Conservation (phyloP, 2,113 vertebrate genomes). For the Colistium nudipinnis region DNA sequence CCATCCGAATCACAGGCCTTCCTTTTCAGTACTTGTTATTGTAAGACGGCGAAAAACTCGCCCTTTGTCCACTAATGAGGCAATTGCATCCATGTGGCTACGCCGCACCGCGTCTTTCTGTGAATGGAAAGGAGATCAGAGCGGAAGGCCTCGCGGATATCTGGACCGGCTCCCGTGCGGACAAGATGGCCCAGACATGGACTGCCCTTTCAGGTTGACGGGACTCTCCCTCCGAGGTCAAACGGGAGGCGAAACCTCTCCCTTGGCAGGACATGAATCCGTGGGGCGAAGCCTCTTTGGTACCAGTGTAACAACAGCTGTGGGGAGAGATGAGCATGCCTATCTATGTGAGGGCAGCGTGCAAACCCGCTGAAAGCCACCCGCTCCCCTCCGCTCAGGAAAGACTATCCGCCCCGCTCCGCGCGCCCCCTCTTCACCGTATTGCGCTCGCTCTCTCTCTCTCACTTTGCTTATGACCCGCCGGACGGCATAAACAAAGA, state of each 20-base stretch:
- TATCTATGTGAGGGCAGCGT: slow-evolving; percentile 63
- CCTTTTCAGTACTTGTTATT: slow-evolving; percentile 5
- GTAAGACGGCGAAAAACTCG: slow-evolving; percentile 23
- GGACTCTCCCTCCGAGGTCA: slow-evolving; percentile 72
- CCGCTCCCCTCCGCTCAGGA: too few relatives aligned
- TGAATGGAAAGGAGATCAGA: slow-evolving; percentile 64
- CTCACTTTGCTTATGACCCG: slow-evolving; percentile 67
- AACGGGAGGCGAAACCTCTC: slow-evolving; percentile 70
- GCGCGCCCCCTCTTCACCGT: slow-evolving; percentile 26
- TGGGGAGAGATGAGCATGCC: slow-evolving; percentile 61
- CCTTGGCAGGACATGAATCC: slow-evolving; percentile 81
- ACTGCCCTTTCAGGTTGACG: slow-evolving; percentile 46
- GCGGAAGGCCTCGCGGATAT: slow-evolving; percentile 57
- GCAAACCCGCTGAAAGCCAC: slow-evolving; percentile 70
- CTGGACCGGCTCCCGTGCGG: slow-evolving; percentile 49
- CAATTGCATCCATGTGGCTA: slow-evolving; percentile 38
- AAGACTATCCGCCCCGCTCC: too few relatives aligned
- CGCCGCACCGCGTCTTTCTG: slow-evolving; percentile 36
- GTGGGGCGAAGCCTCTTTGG: slow-evolving; percentile 61
- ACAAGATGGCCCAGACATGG: slow-evolving; percentile 56
- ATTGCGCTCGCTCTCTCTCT: slow-evolving; percentile 36
- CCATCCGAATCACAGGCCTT: slow-evolving; percentile 2
- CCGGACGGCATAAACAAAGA: slow-evolving; percentile 68
- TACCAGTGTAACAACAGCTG: slow-evolving; percentile 78
- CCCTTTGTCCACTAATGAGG: slow-evolving; percentile 27